Evolutionary conservation across 2,797 vertebrate genomes (phyloP).

Genomic region (Simalia tracyae): DNA sequence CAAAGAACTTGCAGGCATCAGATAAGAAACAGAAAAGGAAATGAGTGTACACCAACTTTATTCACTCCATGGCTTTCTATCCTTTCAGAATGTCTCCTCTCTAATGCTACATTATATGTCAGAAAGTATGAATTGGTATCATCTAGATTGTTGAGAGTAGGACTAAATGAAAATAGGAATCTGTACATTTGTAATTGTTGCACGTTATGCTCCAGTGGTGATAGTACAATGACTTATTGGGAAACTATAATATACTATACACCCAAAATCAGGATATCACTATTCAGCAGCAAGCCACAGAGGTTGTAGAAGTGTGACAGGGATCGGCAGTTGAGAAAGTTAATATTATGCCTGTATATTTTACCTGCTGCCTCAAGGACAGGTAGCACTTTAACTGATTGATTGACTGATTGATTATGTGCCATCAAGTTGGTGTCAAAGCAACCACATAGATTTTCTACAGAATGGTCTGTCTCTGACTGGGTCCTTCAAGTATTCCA

Average conservation of each 20-base stretch:
- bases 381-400: background rate
- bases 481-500: background rate
- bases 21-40: background rate
- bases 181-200: background rate
- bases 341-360: background rate
- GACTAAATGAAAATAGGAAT: background rate
- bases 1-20: background rate
- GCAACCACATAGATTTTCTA: background rate
- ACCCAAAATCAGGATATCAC: background rate
- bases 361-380: background rate
- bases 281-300: background rate
- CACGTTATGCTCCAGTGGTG: background rate
- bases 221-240: background rate
- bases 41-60: background rate
- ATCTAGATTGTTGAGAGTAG: background rate
- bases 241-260: background rate
- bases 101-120: background rate
- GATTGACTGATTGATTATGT: background rate
- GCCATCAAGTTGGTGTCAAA: background rate
- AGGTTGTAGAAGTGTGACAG: background rate
- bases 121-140: background rate
- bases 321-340: background rate
- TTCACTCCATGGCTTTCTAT: background rate
- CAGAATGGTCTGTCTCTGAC: background rate
- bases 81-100: background rate